These are phyloP conservation scores for Microctonus aethiopoides DNA, from an alignment of 2,888 invertebrate species.

Conservation along the genomic window DNA sequence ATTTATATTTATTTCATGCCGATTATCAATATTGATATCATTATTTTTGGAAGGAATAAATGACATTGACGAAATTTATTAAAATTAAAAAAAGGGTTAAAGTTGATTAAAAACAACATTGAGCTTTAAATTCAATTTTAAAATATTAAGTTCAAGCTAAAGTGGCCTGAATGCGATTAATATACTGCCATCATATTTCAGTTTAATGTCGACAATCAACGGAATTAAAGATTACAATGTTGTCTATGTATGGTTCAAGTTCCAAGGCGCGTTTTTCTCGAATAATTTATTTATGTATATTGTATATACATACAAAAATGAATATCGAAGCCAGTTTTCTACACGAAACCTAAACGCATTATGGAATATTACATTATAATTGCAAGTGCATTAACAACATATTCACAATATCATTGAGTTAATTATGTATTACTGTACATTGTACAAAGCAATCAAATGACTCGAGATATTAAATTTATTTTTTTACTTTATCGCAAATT, in stretches of 20 bases:
- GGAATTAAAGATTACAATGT: neutral
- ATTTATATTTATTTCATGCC: neutral
- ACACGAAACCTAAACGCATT: constrained; percentile 16
- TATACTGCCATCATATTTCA: neutral
- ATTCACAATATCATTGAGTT: neutral
- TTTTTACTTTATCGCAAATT: neutral
- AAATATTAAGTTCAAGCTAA: neutral
- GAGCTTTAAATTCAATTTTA: neutral
- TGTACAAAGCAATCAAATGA: neutral
- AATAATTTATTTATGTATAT: no score
- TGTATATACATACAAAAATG: neutral
- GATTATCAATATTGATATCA: neutral
- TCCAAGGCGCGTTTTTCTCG: constrained; percentile 1
- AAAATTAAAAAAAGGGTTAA: neutral
- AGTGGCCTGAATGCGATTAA: neutral
- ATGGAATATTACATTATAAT: constrained; percentile 16
- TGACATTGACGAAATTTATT: neutral
- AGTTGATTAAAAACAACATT: neutral
- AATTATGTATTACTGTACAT: neutral
- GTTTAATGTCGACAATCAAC: neutral
- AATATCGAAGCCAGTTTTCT: neutral
- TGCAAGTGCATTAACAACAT: neutral
- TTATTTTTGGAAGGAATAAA: neutral
- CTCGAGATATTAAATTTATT: neutral
- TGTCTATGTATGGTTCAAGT: constrained; percentile 6